Base-by-base conservation (phyloP, 2,797 vertebrate species). In the Tachyglossus aculeatus region DNA sequence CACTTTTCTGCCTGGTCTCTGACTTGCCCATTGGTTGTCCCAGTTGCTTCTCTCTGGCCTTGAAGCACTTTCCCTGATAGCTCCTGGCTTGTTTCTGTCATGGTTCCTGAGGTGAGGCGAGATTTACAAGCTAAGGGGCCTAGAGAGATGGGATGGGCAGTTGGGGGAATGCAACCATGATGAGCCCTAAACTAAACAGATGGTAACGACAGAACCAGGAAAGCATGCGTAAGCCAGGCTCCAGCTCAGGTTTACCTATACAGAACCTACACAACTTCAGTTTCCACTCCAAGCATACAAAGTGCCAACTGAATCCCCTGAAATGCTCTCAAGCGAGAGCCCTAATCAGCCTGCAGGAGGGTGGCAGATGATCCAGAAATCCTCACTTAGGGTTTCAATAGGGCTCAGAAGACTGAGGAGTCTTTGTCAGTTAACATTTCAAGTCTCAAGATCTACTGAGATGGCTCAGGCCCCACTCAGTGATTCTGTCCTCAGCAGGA, bases 111-210 rank as follows among this genome's bases (percentile, higher is more conserved):
- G 27, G n/a, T 47, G 16, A 48, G 38, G 58, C 60, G 12, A 65
- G 29, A 61, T 40, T 16, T n/a, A n/a, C n/a, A n/a, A n/a, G n/a
- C n/a, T n/a, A n/a, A n/a, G 40, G 40, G 60, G 38, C 61, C 39
- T 39, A 69, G 36, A 32, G 56, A 72, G 18, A 22, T 57, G 25
- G 60, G 60, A 32, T 44, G 47, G 53, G 0, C 44, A 48, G 54
- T 45, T 21, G 62, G 58, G 37, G 39, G 25, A 63, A 52, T 45
- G 24, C 47, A 75, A 59, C 37, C 18, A 50, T 45, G 71, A 37
- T 68, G 64, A 38, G 59, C 69, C 59, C 61, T 67, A 80, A 45
- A 65, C 43, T 25, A 56, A 60, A 55, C 19, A 69, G 29, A 58
- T 25, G 60, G 32, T 32, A 43, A 62, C 33, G 34, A 51, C 19